Evolutionary conservation across 2,888 invertebrate species (phyloP), one percentile per base, ranked within the genome.

Genomic region (Colostygia pectinataria): DNA sequence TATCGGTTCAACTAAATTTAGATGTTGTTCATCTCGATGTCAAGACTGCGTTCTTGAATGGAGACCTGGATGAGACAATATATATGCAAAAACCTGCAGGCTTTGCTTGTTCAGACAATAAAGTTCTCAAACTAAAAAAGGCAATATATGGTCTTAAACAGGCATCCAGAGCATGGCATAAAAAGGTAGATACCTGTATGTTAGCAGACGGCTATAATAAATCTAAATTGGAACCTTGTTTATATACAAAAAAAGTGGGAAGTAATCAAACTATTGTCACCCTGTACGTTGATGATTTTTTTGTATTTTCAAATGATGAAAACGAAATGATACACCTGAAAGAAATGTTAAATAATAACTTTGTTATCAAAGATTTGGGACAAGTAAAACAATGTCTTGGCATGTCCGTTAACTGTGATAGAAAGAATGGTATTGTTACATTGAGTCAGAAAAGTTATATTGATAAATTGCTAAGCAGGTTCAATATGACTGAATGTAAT

Each of bases 111-210:
- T 6, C 3, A 12, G 18, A 18, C 9, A 58, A 57, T 12, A 59
- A 59, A 32, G 59, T 63, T 4, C 13, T 65, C 2, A 66, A 63
- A 43, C 37, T 66, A 15, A 61, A 65, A 10, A 42, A 39, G 1
- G 60, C 61, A 2, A 58, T 66, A 3, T 68, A 65, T 60, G 65
- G 63, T 0, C 15, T 66, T 0, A 66, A 66, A 42, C 62, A 63
- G 15, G 63, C 69, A 4, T 40, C 63, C 0, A 15, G 51, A 7
- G 50, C 46, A 2, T 68, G 63, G 64, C 51, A 65, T 50, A 2
- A 54, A n/a, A 57, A 38, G 38, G 61, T 66, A 2, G 25, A 66
- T 29, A 43, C 52, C 25, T 46, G 34, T 47, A 54, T 65, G 9
- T 0, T 10, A 7, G 10, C 13, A 1, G 18, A 43, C 12, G 57